Percentiles rank a stretch among this genome's conserved stretches.
phyloP scores from a whole-genome alignment of 2,113 vertebrate genomes.

The Rhea pennata region DNA sequence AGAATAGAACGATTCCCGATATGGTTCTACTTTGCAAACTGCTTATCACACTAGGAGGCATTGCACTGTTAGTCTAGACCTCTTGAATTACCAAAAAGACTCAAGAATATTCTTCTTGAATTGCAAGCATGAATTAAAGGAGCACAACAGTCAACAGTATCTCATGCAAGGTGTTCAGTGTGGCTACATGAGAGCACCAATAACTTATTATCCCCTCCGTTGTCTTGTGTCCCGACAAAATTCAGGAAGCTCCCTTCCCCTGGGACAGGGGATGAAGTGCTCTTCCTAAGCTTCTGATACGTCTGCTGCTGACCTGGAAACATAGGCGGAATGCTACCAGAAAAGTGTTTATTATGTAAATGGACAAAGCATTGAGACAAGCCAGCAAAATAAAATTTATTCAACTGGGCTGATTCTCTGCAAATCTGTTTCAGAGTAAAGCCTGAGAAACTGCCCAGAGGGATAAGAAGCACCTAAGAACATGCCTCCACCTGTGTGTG shows the following conservation, averaged over 20 bases:
- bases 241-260: neutral
- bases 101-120: neutral
- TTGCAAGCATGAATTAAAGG: neutral
- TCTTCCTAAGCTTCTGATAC: neutral
- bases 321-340: neutral
- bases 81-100: neutral
- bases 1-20: neutral
- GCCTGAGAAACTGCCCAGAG: neutral
- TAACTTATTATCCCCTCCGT: neutral
- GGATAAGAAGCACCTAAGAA: neutral
- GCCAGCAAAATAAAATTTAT: neutral
- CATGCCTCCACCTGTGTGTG: rapidly evolving
- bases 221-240: neutral
- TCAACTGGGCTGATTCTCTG: neutral
- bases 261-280: rapidly evolving
- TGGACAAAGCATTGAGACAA: neutral
- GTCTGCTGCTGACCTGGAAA: neutral
- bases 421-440: neutral
- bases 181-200: neutral
- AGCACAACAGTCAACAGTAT: neutral
- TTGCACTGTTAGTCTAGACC: neutral
- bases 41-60: neutral
- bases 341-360: neutral
- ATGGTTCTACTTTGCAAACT: neutral
- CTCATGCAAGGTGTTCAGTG: neutral